These are phyloP conservation scores for Sternarchorhynchus goeldii DNA, from an alignment of 2,797 vertebrate genomes.

Conservation along the genomic window DNA sequence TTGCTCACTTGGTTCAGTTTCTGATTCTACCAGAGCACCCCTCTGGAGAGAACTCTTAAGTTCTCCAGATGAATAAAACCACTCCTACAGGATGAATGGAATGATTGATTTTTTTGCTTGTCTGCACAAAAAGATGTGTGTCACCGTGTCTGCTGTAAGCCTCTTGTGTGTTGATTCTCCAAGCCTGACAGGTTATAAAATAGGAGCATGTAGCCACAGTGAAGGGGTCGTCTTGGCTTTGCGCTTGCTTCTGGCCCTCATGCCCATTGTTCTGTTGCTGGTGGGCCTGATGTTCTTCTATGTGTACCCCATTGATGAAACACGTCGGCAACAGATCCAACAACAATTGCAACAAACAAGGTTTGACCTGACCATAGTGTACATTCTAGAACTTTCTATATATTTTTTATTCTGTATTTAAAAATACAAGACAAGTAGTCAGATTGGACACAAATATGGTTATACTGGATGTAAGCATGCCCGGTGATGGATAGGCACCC, in stretches of 20 bases:
- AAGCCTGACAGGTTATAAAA: constrained; percentile 77
- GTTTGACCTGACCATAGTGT: too few relatives aligned
- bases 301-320: constrained; percentile 72
- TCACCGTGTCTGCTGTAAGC: background rate
- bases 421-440: too few relatives aligned
- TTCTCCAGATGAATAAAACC: too few relatives aligned
- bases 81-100: too few relatives aligned
- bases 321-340: constrained; percentile 52
- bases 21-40: background rate
- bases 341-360: constrained; percentile 51
- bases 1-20: constrained; percentile 1
- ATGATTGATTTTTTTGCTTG: too few relatives aligned
- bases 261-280: constrained; percentile 71
- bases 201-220: constrained; percentile 66
- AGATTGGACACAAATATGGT: too few relatives aligned
- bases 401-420: too few relatives aligned
- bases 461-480: too few relatives aligned
- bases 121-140: background rate
- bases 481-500: too few relatives aligned
- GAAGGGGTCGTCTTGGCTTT: constrained; percentile 66
- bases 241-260: constrained; percentile 71
- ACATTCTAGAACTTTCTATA: too few relatives aligned
- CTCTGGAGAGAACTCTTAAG: too few relatives aligned
- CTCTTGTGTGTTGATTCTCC: constrained; percentile 12
- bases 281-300: constrained; percentile 70